A percentile compares a stretch with the other conserved stretches of the same genome.
Evolutionary conservation across 2,888 invertebrate genomes (phyloP).

Genomic region (Hypena proboscidalis): DNA sequence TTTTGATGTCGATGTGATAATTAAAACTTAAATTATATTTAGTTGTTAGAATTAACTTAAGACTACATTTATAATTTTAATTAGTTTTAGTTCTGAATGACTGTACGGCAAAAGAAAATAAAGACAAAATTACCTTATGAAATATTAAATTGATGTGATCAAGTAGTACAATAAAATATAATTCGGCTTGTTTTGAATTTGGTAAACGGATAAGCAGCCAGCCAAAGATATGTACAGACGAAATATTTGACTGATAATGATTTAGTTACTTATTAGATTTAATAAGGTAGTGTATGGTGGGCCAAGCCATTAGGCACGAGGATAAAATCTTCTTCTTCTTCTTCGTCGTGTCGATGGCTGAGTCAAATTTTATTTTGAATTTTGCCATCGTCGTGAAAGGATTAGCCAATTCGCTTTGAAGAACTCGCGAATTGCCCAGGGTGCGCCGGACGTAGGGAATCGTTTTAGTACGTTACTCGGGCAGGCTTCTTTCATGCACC

Average conservation of each 20-base stretch:
- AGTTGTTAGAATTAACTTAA: too few relatives aligned
- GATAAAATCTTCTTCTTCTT: too few relatives aligned
- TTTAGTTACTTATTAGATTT: slow-evolving; percentile 17
- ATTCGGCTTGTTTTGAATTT: slow-evolving; percentile 4
- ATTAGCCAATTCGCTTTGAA: too few relatives aligned
- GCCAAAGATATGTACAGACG: slow-evolving; percentile 38
- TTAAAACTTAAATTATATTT: slow-evolving; percentile 14
- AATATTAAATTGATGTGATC: neutral
- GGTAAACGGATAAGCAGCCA: slow-evolving; percentile 19
- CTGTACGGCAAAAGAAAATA: neutral
- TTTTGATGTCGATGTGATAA: slow-evolving; percentile 23
- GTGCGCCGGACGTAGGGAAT: too few relatives aligned
- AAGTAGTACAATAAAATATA: neutral
- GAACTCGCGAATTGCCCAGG: too few relatives aligned
- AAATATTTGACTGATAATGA: slow-evolving; percentile 37
- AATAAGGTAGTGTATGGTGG: slow-evolving; percentile 21
- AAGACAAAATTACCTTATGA: neutral
- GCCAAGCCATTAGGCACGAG: too few relatives aligned
- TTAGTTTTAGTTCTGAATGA: neutral
- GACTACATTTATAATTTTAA: neutral
- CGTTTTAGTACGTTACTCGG: too few relatives aligned
- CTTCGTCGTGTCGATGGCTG: too few relatives aligned
- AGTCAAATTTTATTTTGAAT: too few relatives aligned
- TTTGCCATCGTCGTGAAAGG: too few relatives aligned
- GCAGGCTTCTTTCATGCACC: too few relatives aligned